Conservation (phyloP, 2,797 vertebrate genomes). For the Martes flavigula region DNA sequence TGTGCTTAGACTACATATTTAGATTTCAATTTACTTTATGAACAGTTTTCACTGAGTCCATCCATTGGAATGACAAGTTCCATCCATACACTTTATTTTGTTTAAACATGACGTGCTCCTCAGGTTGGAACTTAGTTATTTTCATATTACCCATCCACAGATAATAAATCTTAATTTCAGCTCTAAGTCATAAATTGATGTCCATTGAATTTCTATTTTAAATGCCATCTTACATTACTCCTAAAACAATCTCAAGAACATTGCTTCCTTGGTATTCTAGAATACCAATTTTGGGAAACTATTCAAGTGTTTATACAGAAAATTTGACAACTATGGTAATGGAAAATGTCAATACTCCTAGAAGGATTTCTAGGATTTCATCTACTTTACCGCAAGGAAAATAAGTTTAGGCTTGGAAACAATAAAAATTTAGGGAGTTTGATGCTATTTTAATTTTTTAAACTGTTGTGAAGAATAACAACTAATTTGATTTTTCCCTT, state of each 20-base stretch:
- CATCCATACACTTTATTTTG: neutral
- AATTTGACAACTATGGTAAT: neutral
- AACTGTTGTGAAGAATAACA: neutral
- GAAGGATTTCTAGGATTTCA: neutral
- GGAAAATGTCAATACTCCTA: neutral
- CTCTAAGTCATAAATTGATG: neutral
- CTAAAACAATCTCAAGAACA: neutral
- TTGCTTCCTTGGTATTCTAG: neutral
- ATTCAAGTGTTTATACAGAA: neutral
- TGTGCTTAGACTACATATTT: neutral
- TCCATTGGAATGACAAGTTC: neutral
- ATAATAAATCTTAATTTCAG: slow-evolving; percentile 41
- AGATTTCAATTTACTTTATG: neutral
- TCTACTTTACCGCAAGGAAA: neutral
- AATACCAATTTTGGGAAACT: slow-evolving; percentile 1
- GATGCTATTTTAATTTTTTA: neutral
- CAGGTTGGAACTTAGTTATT: neutral
- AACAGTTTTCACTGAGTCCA: neutral
- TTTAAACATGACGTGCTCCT: neutral
- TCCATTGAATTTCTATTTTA: neutral
- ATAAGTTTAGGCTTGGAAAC: neutral
- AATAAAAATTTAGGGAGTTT: neutral
- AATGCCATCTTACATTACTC: neutral
- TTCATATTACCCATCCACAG: neutral
- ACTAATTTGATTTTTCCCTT: neutral